These are phyloP conservation scores for Aethes cnicana DNA, from an alignment of 2,888 invertebrate genomes.

Conservation along the genomic window DNA sequence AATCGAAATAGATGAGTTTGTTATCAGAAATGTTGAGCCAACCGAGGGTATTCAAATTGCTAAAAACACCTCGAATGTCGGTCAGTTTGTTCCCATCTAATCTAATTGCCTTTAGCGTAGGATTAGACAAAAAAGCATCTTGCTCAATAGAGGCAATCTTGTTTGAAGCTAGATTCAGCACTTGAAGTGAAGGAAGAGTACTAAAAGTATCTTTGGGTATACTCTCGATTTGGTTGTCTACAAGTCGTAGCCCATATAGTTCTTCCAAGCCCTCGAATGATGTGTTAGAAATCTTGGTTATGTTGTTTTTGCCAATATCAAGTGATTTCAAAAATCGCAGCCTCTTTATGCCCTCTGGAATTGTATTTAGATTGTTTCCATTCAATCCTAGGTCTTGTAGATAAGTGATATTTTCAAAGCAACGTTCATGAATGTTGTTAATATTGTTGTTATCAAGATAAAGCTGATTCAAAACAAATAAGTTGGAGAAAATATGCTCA, in stretches of 20 bases:
- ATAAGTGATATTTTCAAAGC: constrained; percentile 89
- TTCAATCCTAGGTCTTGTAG: constrained; percentile 90
- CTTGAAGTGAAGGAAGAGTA: constrained; percentile 87
- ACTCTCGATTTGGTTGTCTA: constrained; percentile 89
- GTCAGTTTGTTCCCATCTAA: constrained; percentile 89
- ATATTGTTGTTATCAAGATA: constrained; percentile 89
- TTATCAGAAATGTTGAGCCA: constrained; percentile 93
- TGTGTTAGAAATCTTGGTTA: constrained; percentile 86
- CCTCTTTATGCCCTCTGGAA: constrained; percentile 86
- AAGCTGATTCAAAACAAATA: constrained; percentile 87
- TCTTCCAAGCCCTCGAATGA: constrained; percentile 89
- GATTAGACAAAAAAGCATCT: constrained; percentile 88
- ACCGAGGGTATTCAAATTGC: constrained; percentile 86
- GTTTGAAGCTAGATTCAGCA: constrained; percentile 91
- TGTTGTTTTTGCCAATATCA: constrained; percentile 91
- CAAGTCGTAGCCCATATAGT: constrained; percentile 88
- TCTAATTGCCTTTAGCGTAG: constrained; percentile 87
- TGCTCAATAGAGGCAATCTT: constrained; percentile 88
- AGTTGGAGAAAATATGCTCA: constrained; percentile 86
- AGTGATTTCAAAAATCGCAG: constrained; percentile 87
- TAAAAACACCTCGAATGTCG: constrained; percentile 89
- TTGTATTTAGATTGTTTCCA: constrained; percentile 85
- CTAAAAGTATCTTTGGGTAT: constrained; percentile 88
- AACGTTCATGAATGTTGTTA: constrained; percentile 84
- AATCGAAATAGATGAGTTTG: constrained; percentile 89